Conservation (phyloP, 92 coral and sea anemone species). For the Siderastrea radians region DNA sequence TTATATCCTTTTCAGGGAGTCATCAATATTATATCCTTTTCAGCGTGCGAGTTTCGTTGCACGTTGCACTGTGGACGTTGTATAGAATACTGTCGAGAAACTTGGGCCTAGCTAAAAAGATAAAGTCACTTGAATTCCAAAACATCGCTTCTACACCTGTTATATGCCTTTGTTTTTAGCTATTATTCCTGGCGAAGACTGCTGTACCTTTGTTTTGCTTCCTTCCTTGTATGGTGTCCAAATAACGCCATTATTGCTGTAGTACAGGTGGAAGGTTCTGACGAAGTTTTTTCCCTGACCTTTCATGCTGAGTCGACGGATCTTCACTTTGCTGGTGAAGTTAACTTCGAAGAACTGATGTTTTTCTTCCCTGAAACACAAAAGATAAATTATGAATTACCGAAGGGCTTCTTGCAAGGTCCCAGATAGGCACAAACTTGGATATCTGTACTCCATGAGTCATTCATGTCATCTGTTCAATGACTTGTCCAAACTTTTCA, state of each 20-base stretch:
- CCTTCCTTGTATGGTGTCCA: constrained; percentile 65
- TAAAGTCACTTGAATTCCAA: no score
- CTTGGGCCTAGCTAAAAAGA: no score
- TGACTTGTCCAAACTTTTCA: no score
- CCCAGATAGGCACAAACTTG: not conserved
- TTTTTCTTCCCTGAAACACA: constrained; percentile 49
- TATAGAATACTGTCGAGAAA: no score
- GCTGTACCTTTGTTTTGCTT: constrained; percentile 51
- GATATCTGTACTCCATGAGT: no score
- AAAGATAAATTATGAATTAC: not conserved
- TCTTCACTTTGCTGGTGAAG: constrained; percentile 55
- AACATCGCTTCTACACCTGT: no score
- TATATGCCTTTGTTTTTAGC: no score
- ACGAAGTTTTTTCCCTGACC: constrained; percentile 52
- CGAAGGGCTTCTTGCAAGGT: not conserved
- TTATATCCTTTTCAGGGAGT: no score
- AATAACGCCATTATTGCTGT: constrained; percentile 69
- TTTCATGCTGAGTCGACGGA: constrained; percentile 63
- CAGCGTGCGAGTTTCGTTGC: no score
- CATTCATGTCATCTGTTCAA: not conserved
- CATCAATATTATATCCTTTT: no score
- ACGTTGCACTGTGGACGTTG: no score
- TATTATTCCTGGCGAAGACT: no score
- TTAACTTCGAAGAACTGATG: constrained; percentile 73
- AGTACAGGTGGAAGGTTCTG: constrained; percentile 39